Evolutionary conservation across 2,888 invertebrate genomes (phyloP).

Genomic region (Ophion ellenae): DNA sequence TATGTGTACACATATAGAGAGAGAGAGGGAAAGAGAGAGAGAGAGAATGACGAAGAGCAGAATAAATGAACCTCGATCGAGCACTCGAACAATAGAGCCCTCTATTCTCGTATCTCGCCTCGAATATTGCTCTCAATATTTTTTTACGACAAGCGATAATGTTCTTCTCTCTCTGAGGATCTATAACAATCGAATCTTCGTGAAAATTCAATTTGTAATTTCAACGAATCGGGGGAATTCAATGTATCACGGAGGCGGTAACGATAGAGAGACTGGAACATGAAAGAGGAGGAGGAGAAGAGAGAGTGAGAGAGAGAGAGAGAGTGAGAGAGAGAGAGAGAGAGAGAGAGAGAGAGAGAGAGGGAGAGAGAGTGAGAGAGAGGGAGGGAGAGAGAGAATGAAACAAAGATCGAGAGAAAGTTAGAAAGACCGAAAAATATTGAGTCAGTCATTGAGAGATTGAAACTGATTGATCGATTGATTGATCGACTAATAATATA

Average conservation of each 20-base stretch:
- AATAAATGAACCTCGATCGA: conserved; percentile 13
- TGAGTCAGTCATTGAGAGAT: no score
- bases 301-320: not conserved
- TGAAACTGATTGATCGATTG: no score
- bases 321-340: not conserved
- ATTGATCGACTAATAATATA: no score
- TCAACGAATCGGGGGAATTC: not conserved
- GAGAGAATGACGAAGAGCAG: not conserved
- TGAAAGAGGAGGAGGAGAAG: not conserved
- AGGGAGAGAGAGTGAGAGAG: not conserved
- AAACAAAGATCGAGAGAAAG: no score
- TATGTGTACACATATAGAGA: not conserved
- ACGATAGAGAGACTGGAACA: not conserved
- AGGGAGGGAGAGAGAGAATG: not conserved
- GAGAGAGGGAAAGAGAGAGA: not conserved
- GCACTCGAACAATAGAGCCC: conserved; percentile 45
- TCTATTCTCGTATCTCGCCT: conserved; percentile 29
- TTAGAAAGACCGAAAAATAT: not conserved
- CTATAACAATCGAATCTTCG: conserved; percentile 11
- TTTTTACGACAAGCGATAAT: conserved; percentile 27
- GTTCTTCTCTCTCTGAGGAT: not conserved
- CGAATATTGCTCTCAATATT: conserved; percentile 11
- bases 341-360: not conserved
- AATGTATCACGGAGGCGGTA: not conserved
- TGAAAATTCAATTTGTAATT: conserved; percentile 23